Conservation (phyloP, 2,113 vertebrate genomes). For the Sminthopsis crassicaudata region DNA sequence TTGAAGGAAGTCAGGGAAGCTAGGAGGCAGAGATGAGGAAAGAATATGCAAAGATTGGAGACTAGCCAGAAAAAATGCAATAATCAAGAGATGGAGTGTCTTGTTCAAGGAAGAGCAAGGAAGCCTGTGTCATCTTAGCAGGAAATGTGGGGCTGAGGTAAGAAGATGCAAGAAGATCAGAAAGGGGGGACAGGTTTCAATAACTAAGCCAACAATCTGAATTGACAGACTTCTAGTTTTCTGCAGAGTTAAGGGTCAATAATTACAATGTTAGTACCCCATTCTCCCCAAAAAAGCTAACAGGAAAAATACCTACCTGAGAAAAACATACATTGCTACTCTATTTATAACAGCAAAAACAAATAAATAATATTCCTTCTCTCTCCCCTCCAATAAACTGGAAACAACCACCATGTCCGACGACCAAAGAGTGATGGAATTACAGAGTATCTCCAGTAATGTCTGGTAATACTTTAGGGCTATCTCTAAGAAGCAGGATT, state of each 20-base stretch:
- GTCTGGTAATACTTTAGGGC: not conserved
- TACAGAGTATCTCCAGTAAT: not conserved
- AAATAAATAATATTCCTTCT: too few species aligned
- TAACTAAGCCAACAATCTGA: not conserved
- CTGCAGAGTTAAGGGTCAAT: not conserved
- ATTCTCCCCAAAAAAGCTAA: not conserved
- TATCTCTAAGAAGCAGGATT: not conserved
- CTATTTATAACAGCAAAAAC: not conserved
- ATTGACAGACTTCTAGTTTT: not conserved
- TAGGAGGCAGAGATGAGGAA: too few species aligned
- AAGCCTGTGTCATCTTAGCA: not conserved
- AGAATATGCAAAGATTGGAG: too few species aligned
- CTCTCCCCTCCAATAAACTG: too few species aligned
- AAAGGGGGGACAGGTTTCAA: not conserved
- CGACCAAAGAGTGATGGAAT: not conserved
- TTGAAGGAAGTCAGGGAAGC: too few species aligned
- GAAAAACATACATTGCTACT: not conserved
- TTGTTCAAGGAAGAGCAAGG: too few species aligned
- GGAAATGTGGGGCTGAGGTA: not conserved
- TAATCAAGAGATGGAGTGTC: not conserved
- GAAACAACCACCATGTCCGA: not conserved
- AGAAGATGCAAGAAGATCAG: not conserved
- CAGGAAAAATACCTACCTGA: not conserved
- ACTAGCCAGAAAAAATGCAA: too few species aligned
- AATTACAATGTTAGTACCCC: too few species aligned